phyloP scores from a whole-genome alignment of 2,888 invertebrate genomes.

The Eupithecia inturbata region DNA sequence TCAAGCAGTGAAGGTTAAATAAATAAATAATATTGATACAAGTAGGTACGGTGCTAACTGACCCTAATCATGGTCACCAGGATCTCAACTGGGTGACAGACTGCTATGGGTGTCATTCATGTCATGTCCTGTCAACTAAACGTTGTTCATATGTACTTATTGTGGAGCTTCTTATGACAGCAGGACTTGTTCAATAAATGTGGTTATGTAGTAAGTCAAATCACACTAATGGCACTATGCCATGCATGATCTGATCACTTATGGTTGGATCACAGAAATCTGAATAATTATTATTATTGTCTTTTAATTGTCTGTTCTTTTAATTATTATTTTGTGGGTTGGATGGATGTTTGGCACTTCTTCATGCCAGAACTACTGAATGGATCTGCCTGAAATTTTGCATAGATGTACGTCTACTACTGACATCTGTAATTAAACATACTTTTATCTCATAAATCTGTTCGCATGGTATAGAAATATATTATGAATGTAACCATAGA shows the following conservation, averaged over 20 bases:
- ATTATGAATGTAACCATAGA: too few species aligned
- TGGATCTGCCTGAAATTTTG: too few species aligned
- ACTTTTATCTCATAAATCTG: too few species aligned
- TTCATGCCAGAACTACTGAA: background rate
- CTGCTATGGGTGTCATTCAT: conserved; percentile 3
- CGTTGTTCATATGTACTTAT: background rate
- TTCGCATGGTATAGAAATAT: too few species aligned
- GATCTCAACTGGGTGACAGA: conserved; percentile 8
- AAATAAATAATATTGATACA: conserved; percentile 25
- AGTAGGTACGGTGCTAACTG: conserved; percentile 6
- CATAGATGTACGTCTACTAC: too few species aligned
- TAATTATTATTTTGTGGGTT: too few species aligned
- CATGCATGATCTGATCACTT: too few species aligned
- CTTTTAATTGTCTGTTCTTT: too few species aligned
- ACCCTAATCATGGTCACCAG: conserved; percentile 1
- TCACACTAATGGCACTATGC: background rate
- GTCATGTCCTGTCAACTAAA: background rate
- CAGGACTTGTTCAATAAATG: background rate
- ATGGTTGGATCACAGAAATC: too few species aligned
- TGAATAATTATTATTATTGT: too few species aligned
- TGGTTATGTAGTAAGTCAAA: background rate
- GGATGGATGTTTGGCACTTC: too few species aligned
- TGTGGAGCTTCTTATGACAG: background rate
- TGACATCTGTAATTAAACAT: too few species aligned
- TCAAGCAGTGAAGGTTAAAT: conserved; percentile 39